Conservation (phyloP, 2,797 vertebrate genomes). For the Pangasius djambal region DNA sequence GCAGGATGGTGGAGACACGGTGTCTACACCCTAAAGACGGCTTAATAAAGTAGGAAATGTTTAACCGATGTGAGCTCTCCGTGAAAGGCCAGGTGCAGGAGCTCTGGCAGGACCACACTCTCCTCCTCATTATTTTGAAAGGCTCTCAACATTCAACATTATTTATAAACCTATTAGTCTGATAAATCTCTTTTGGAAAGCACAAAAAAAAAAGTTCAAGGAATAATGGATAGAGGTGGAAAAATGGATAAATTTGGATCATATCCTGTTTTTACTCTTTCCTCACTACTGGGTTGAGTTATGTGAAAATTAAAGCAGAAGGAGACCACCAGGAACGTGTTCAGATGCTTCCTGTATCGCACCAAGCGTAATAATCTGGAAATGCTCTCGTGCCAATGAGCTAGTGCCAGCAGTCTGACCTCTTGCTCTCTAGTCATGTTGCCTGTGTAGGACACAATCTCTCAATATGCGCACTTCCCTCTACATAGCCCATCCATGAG, state of each 20-base stretch:
- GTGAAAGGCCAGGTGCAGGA: slow-evolving; percentile 59
- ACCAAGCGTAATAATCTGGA: slow-evolving; percentile 48
- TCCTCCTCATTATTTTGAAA: slow-evolving; percentile 56
- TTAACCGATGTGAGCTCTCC: slow-evolving; percentile 61
- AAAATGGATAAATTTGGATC: slow-evolving; percentile 39
- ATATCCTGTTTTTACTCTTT: slow-evolving; percentile 40
- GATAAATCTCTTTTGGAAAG: slow-evolving; percentile 54
- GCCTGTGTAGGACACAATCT: slow-evolving; percentile 45
- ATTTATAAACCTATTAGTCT: slow-evolving; percentile 63
- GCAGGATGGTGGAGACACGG: slow-evolving; percentile 61
- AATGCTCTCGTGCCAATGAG: slow-evolving; percentile 42
- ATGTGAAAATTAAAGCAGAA: slow-evolving; percentile 44
- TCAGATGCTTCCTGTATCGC: slow-evolving; percentile 51
- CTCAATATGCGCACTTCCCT: slow-evolving; percentile 36
- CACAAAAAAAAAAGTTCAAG: slow-evolving; percentile 47
- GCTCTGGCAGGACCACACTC: slow-evolving; percentile 51
- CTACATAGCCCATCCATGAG: slow-evolving; percentile 50
- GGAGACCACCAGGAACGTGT: slow-evolving; percentile 53
- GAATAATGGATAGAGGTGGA: slow-evolving; percentile 27
- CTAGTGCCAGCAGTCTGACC: slow-evolving; percentile 46
- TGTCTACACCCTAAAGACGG: slow-evolving; percentile 61
- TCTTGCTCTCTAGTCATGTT: slow-evolving; percentile 45
- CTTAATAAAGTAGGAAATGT: slow-evolving; percentile 65
- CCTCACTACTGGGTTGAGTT: slow-evolving; percentile 41
- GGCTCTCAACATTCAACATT: slow-evolving; percentile 56